Base-by-base conservation (phyloP, 2,113 vertebrate genomes). In the Peromyscus leucopus region DNA sequence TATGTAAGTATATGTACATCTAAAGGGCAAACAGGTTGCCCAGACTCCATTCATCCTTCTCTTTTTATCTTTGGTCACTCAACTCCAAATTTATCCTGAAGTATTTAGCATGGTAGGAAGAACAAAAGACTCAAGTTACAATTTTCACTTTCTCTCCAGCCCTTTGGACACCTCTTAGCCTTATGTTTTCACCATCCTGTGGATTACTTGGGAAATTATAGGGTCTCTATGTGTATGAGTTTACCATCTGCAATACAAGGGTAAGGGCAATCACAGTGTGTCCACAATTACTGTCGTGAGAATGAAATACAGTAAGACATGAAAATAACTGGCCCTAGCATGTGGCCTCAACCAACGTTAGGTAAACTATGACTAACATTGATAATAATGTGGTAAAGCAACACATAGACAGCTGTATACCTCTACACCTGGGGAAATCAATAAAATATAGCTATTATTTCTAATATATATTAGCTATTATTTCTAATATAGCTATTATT, bases 111-210 rank as follows among this genome's bases (percentile, higher is more conserved):
- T 28, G 12, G 59, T 2, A 42, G 7, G 42, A 26, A 83, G 55
- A 83, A n/a, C 55, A 26, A 61, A 39, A 39, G 57, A 26, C 57
- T 12, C 28, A 11, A 7, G 21, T 42, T 61, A 28, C 2, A 39
- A 61, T 61, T 61, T 28, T 61, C 55, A 61, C 22, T 16, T 24
- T 39, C 57, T 61, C 36, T 61, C 17, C 33, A n/a, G 79, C 48
- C 51, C 51, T 82, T 5, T 61, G 80, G 55, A 26, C n/a, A 26
- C 75, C 55, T 79, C 67, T 83, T 13, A 84, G 79, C 17, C 55
- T 91, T 48, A 69, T 61, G 91, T 89, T 89, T 57, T 85, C 80
- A 88, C 31, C 28, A 42, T n/a, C 67, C 67, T 78, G 22, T 88
- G 57, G 7, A 39, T 79, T 39, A 63, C 42, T 78, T 87, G 84